Evolutionary conservation across 2,797 vertebrate species (phyloP).

Genomic region (Sebastes glaucus): DNA sequence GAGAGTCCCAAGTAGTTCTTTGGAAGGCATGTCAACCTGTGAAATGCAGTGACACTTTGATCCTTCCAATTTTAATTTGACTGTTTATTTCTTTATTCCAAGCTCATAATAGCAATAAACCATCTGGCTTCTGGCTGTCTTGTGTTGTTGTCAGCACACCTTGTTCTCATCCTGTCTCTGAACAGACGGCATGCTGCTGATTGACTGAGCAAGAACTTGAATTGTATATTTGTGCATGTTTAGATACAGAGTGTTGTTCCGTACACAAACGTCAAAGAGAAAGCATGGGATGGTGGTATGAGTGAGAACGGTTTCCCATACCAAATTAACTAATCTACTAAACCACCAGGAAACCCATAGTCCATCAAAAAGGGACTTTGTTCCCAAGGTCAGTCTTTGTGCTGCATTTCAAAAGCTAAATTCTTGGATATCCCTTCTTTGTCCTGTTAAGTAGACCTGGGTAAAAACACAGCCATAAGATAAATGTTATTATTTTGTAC

Average conservation of each 20-base stretch:
- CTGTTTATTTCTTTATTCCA: slow-evolving; percentile 6
- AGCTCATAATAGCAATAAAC: slow-evolving; percentile 2
- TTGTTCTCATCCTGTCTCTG: background rate
- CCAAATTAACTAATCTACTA: slow-evolving; percentile 16
- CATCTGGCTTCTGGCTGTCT: background rate
- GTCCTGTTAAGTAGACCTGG: background rate
- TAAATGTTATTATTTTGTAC: background rate
- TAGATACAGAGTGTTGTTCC: background rate
- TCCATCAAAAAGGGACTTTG: slow-evolving; percentile 21
- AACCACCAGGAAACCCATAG: slow-evolving; percentile 11
- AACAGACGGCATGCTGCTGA: background rate
- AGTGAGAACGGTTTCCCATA: slow-evolving; percentile 15
- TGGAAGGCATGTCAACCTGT: background rate
- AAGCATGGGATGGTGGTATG: background rate
- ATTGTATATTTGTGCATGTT: background rate
- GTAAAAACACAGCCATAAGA: background rate
- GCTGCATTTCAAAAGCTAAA: slow-evolving; percentile 7
- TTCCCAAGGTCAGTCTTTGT: slow-evolving; percentile 35
- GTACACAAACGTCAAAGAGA: slow-evolving; percentile 7
- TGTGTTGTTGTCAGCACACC: background rate
- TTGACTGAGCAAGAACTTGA: background rate
- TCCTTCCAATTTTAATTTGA: slow-evolving; percentile 10
- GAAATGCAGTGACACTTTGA: background rate
- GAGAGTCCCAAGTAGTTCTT: background rate
- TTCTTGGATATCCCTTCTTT: slow-evolving; percentile 49